Evolutionary conservation across 2,888 invertebrate genomes (phyloP).

Genomic region (Hypolimnas misippus): DNA sequence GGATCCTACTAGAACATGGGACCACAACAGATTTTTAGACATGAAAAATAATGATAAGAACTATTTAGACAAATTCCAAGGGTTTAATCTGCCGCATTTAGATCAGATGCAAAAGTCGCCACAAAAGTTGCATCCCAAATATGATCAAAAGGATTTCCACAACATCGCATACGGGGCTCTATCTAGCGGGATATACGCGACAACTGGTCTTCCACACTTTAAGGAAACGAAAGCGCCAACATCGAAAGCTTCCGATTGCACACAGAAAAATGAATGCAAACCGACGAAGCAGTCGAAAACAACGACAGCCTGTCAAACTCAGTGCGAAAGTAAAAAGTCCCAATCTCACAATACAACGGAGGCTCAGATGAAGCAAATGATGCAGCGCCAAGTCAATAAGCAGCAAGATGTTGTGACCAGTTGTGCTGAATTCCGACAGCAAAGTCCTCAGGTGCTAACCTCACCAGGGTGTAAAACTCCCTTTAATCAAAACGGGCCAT

Average conservation of each 20-base stretch:
- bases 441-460: slow-evolving; percentile 67
- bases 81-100: slow-evolving; percentile 84
- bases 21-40: slow-evolving; percentile 77
- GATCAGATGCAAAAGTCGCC: slow-evolving; percentile 85
- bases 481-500: slow-evolving; percentile 70
- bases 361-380: slow-evolving; percentile 74
- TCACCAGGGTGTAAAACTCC: slow-evolving; percentile 70
- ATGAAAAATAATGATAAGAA: slow-evolving; percentile 80
- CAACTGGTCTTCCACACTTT: slow-evolving; percentile 71
- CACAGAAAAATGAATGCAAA: slow-evolving; percentile 74
- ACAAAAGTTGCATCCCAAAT: slow-evolving; percentile 82
- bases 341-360: slow-evolving; percentile 55
- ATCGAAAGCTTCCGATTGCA: slow-evolving; percentile 68
- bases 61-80: slow-evolving; percentile 84
- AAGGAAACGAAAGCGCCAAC: slow-evolving; percentile 72
- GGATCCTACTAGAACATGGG: slow-evolving; percentile 83
- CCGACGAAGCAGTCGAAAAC: slow-evolving; percentile 75
- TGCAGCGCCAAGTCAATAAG: slow-evolving; percentile 70
- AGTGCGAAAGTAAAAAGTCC: slow-evolving; percentile 73
- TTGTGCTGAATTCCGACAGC: slow-evolving; percentile 72
- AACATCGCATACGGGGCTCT: slow-evolving; percentile 76
- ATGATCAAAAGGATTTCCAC: slow-evolving; percentile 78
- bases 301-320: slow-evolving; percentile 75
- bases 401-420: slow-evolving; percentile 67
- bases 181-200: slow-evolving; percentile 70